Evolutionary conservation across 1,140 invertebrate genomes (phyloP).

Genomic region (Thereuonema tuberculata): DNA sequence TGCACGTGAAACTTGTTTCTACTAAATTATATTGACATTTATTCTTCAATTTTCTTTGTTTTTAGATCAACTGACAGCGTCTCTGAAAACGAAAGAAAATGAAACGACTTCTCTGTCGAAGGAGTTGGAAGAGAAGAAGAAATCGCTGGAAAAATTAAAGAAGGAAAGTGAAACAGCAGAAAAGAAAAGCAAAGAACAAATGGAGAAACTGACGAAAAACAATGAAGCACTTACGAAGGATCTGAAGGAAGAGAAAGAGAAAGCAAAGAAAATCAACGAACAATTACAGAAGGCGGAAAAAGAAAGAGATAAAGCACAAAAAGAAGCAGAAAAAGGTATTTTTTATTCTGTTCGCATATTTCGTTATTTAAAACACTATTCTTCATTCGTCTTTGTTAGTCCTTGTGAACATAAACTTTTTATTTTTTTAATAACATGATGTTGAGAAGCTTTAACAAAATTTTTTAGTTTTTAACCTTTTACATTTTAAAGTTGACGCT

Average conservation of each 20-base stretch:
- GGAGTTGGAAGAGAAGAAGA: constrained; percentile 24
- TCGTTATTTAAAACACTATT: too few relatives aligned
- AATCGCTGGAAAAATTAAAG: constrained; percentile 21
- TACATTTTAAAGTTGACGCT: too few relatives aligned
- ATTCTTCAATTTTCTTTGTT: too few relatives aligned
- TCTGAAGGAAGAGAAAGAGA: constrained; percentile 10
- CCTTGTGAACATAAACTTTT: too few relatives aligned
- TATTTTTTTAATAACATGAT: too few relatives aligned
- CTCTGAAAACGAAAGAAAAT: constrained; percentile 43
- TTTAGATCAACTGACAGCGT: constrained; percentile 46
- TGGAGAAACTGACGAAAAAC: constrained; percentile 32
- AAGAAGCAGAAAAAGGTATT: too few relatives aligned
- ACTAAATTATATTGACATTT: too few relatives aligned
- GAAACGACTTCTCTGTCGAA: constrained; percentile 33
- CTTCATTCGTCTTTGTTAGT: too few relatives aligned
- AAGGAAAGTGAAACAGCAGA: constrained; percentile 23
- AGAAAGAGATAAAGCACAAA: constrained; percentile 17
- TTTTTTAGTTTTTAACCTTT: too few relatives aligned
- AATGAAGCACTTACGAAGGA: constrained; percentile 31
- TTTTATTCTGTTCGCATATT: too few relatives aligned
- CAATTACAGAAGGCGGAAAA: constrained; percentile 9
- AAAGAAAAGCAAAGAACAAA: constrained; percentile 34
- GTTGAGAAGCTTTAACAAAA: too few relatives aligned
- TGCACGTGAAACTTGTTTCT: too few relatives aligned
- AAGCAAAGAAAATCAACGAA: background rate